Base-by-base conservation (phyloP, 2,888 invertebrate genomes). In the Gandaritis pyraliata region DNA sequence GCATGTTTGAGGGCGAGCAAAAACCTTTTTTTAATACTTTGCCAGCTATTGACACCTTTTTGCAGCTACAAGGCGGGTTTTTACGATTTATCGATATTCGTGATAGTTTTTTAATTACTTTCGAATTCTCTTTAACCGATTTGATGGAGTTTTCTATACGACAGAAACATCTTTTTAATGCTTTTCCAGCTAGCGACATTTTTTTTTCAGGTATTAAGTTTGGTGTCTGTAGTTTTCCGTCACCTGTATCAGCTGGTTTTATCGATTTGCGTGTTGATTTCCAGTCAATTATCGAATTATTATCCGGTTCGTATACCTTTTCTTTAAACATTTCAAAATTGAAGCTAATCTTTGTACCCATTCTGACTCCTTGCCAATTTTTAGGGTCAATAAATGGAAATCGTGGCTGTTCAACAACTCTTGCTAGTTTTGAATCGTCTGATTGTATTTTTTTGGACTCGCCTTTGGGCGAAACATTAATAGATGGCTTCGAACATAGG, bases 11-110 rank as follows among this genome's bases (percentile, higher is more conserved):
- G 7, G 75, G 63, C 11, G 77, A 75, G 68, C 82, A 83, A 59
- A 82, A 80, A 66, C 81, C 81, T 68, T 77, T 75, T 66, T 76
- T 80, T 39, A 85, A 69, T 16, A 65, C 33, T 53, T 75, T 74
- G 23, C 62, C 66, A 15, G 69, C 63, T 46, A 69, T 61, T 2
- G 74, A 70, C 23, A 67, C 66, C 68, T 72, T 78, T 33, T 65
- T 65, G 61, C n/a, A n/a, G n/a, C n/a, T n/a, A n/a, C n/a, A n/a
- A n/a, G n/a, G 68, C 60, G 51, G 71, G 71, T 54, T 58, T 47
- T 10, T 23, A 2, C 23, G 2, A 23, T 23, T 23, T 23, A 23
- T 23, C 33, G 33, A 2, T 33, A 8, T 33, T 8, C 10, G 33
- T 33, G 33, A 10, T 33, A 11, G 10, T 10, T 2, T 33, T 33